These are phyloP conservation scores for Propithecus coquereli DNA, from an alignment of 2,113 vertebrate genomes.

Conservation along the genomic window DNA sequence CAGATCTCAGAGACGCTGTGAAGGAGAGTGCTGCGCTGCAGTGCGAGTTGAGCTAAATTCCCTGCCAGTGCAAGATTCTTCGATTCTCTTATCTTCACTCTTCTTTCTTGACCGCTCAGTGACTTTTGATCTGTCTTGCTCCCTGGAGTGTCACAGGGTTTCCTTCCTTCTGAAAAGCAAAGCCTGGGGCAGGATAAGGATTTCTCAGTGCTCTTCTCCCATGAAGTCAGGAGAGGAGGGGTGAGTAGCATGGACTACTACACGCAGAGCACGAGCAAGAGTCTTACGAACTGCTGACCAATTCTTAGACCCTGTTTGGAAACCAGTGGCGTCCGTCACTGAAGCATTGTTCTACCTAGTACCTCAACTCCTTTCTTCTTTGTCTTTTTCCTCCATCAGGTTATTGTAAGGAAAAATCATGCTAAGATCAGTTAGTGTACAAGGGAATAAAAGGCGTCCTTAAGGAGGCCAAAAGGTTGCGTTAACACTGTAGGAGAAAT, in stretches of 20 bases:
- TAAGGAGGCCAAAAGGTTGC: not conserved
- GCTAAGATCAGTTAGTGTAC: not conserved
- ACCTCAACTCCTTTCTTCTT: not conserved
- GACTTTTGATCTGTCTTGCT: not conserved
- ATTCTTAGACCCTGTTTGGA: not conserved
- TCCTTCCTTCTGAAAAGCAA: slow-evolving; percentile 28
- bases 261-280: not conserved
- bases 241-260: not conserved
- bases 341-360: not conserved
- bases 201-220: not conserved
- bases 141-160: not conserved
- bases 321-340: not conserved
- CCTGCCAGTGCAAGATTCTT: not conserved
- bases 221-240: not conserved
- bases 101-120: not conserved
- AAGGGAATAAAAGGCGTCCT: not conserved
- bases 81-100: not conserved
- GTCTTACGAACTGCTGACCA: not conserved
- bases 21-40: not conserved
- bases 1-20: not conserved
- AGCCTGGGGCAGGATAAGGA: not conserved
- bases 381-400: not conserved
- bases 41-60: not conserved
- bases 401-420: not conserved
- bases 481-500: not conserved